Conservation (phyloP, 2,113 vertebrate species). For the Taurulus bubalis region DNA sequence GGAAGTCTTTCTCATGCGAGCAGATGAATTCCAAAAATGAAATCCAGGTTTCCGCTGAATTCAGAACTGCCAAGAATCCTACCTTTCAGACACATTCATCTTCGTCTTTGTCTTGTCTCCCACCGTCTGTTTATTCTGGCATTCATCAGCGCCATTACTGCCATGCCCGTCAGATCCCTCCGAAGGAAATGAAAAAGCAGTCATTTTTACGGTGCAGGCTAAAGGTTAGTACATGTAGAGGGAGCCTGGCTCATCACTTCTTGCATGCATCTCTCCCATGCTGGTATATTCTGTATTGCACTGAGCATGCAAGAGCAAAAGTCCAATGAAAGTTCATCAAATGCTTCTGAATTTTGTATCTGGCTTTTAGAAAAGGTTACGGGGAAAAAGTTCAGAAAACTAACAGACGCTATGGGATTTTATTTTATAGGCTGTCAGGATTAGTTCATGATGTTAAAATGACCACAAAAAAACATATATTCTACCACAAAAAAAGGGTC, state of each 20-base stretch:
- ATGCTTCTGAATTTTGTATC: slow-evolving; percentile 30
- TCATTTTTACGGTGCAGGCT: slow-evolving; percentile 76
- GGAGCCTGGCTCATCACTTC: slow-evolving; percentile 59
- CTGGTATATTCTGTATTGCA: slow-evolving; percentile 37
- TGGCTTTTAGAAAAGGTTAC: slow-evolving; percentile 15
- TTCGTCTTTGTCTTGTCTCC: slow-evolving; percentile 80
- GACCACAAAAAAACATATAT: background rate
- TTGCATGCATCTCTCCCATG: slow-evolving; percentile 36
- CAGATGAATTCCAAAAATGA: slow-evolving; percentile 61
- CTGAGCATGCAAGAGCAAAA: slow-evolving; percentile 29
- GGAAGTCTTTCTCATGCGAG: slow-evolving; percentile 25
- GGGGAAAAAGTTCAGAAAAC: slow-evolving; percentile 3
- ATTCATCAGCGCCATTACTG: slow-evolving; percentile 80
- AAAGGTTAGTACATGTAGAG: slow-evolving; percentile 79
- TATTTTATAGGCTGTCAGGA: slow-evolving; percentile 15
- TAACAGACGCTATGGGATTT: slow-evolving; percentile 20
- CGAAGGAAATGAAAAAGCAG: slow-evolving; percentile 81
- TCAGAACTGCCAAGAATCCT: slow-evolving; percentile 69
- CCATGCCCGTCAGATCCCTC: slow-evolving; percentile 75
- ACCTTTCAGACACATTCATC: slow-evolving; percentile 79
- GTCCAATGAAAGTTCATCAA: slow-evolving; percentile 39
- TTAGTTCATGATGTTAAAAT: slow-evolving; percentile 36
- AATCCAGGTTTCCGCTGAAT: slow-evolving; percentile 68
- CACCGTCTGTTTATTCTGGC: slow-evolving; percentile 81
- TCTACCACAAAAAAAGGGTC: slow-evolving; percentile 11